These are phyloP conservation scores for Chlamydotis undulata DNA, from an alignment of 2,113 vertebrate genomes.

Conservation along the genomic window DNA sequence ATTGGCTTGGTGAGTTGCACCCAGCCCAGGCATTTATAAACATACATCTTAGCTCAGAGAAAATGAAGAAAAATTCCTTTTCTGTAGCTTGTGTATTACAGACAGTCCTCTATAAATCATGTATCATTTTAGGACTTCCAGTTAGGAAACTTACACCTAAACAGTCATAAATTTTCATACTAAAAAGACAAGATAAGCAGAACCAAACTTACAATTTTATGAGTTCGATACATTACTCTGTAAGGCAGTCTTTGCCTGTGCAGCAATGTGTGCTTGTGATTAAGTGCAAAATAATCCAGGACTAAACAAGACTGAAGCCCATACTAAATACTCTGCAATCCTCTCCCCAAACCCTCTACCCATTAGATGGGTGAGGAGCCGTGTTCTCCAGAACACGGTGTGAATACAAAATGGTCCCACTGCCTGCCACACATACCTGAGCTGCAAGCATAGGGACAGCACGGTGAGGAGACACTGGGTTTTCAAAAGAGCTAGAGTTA, in stretches of 20 bases:
- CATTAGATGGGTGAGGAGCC: not conserved
- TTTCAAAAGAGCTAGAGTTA: not conserved
- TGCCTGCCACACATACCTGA: not conserved
- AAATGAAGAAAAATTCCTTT: not conserved
- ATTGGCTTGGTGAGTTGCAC: not conserved
- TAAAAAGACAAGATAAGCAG: not conserved
- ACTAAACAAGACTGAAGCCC: not conserved
- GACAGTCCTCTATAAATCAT: not conserved
- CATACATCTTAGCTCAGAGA: not conserved
- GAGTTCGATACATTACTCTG: not conserved
- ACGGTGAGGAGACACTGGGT: not conserved
- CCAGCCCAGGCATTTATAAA: not conserved
- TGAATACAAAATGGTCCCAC: not conserved
- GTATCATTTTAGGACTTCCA: not conserved
- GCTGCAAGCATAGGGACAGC: rapidly evolving
- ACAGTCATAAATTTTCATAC: not conserved
- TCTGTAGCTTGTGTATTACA: not conserved
- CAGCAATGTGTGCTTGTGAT: not conserved
- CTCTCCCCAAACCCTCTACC: not conserved
- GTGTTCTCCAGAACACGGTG: not conserved
- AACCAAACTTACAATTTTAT: not conserved
- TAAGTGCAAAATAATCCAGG: not conserved
- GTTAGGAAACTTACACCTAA: not conserved
- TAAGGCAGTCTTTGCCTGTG: not conserved
- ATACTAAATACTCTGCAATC: not conserved